Conservation (phyloP, 1,140 invertebrate genomes). For the Heliconius hermathena region DNA sequence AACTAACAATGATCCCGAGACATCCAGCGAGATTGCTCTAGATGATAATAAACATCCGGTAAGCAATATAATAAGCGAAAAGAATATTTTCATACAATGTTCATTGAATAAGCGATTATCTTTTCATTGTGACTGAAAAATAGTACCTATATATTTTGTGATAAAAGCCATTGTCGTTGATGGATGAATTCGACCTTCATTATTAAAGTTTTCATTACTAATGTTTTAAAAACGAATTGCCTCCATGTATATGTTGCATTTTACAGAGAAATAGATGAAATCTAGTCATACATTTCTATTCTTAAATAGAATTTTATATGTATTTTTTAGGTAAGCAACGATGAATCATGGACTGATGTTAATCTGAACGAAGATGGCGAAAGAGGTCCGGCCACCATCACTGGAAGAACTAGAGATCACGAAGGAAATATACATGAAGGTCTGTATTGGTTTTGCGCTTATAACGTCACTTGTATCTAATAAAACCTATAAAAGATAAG, state of each 20-base stretch:
- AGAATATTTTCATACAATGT: background rate
- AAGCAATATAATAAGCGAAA: constrained; percentile 34
- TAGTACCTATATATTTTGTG: background rate
- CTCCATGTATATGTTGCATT: too few species aligned
- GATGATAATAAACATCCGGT: constrained; percentile 87
- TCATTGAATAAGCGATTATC: background rate
- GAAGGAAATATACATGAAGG: constrained; percentile 85
- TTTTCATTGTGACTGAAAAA: background rate
- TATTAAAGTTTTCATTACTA: too few species aligned
- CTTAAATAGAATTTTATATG: background rate
- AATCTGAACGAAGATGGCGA: constrained; percentile 93
- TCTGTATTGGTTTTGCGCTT: constrained; percentile 34
- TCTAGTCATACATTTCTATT: too few species aligned
- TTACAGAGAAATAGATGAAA: too few species aligned
- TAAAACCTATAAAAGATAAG: too few species aligned
- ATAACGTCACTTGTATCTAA: too few species aligned
- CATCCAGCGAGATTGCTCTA: constrained; percentile 84
- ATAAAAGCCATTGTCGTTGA: background rate
- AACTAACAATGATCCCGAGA: constrained; percentile 85
- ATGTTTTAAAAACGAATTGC: too few species aligned
- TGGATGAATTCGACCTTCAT: too few species aligned
- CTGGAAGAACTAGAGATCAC: constrained; percentile 67
- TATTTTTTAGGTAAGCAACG: constrained; percentile 80
- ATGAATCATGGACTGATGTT: constrained; percentile 95
- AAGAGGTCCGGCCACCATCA: constrained; percentile 68